A percentile compares a stretch with the other conserved stretches of the same genome.
These are phyloP conservation scores for Mus spicilegus DNA, from an alignment of 2,113 vertebrate species.

Conservation along the genomic window DNA sequence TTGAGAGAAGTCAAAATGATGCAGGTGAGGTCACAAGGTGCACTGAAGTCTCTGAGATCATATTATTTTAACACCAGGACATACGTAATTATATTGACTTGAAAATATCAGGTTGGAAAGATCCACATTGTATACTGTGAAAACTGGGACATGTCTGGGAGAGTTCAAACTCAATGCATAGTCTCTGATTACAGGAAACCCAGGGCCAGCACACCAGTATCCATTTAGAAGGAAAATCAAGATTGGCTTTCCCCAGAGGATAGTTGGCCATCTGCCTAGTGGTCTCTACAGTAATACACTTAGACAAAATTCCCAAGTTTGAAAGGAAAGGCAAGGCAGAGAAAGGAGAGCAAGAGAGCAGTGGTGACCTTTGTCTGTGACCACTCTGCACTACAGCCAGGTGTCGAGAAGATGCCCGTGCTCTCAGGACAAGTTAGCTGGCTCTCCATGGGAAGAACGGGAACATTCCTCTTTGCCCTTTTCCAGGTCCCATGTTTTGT, in stretches of 20 bases:
- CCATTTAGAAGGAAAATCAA: slow-evolving; percentile 70
- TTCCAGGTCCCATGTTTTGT: background rate
- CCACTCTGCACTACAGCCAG: background rate
- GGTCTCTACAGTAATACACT: slow-evolving; percentile 60
- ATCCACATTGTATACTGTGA: background rate
- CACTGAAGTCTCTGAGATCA: background rate
- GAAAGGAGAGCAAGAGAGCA: background rate
- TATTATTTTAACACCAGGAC: slow-evolving; percentile 33
- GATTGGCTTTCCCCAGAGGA: slow-evolving; percentile 58
- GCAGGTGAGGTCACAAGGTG: background rate
- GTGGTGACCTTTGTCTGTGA: background rate
- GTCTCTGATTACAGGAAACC: slow-evolving; percentile 67
- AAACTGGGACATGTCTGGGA: slow-evolving; percentile 40
- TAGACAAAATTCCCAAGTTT: slow-evolving; percentile 46
- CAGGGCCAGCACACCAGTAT: slow-evolving; percentile 56
- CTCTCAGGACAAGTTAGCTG: background rate
- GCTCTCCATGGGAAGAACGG: background rate
- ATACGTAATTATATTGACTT: slow-evolving; percentile 7
- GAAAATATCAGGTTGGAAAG: slow-evolving; percentile 30
- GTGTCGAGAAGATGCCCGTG: background rate
- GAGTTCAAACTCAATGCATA: slow-evolving; percentile 43
- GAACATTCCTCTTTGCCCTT: background rate
- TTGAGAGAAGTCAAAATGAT: background rate
- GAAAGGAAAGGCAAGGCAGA: slow-evolving; percentile 16
- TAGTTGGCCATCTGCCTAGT: slow-evolving; percentile 58